Evolutionary conservation across 1,140 invertebrate genomes (phyloP).

Genomic region (Microvelia longipes): DNA sequence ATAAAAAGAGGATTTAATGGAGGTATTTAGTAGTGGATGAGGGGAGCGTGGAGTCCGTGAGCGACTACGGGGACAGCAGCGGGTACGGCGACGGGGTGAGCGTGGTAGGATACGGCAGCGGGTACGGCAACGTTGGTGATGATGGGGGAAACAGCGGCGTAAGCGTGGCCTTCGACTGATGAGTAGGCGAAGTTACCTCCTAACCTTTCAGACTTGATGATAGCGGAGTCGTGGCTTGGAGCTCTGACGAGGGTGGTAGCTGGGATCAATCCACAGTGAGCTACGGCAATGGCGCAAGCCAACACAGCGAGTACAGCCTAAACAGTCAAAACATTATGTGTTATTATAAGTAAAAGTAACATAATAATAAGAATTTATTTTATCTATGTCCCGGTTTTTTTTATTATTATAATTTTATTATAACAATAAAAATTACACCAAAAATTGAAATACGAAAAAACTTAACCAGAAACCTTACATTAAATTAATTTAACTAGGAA

Average conservation of each 20-base stretch:
- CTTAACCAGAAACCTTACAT: too few species aligned
- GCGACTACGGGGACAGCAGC: constrained; percentile 9
- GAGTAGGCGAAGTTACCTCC: constrained; percentile 41
- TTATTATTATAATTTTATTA: too few species aligned
- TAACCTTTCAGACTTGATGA: constrained; percentile 35
- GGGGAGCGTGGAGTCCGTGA: not conserved
- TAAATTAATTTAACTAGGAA: too few species aligned
- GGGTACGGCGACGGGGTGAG: constrained; percentile 15
- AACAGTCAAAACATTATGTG: not conserved
- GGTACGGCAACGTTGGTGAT: constrained; percentile 24
- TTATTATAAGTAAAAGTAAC: too few species aligned
- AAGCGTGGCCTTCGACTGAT: constrained; percentile 36
- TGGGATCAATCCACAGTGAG: constrained; percentile 12
- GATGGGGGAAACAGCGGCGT: constrained; percentile 32
- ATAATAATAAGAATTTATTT: too few species aligned
- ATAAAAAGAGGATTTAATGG: too few species aligned
- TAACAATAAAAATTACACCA: too few species aligned
- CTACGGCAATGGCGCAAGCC: constrained; percentile 10
- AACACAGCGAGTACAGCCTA: not conserved
- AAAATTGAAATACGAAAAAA: too few species aligned
- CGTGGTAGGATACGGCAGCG: constrained; percentile 22
- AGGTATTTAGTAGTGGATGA: not conserved
- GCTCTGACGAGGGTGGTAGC: constrained; percentile 29
- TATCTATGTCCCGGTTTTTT: too few species aligned
- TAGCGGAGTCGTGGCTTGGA: constrained; percentile 35